Evolutionary conservation across 2,113 vertebrate species (phyloP).

Genomic region (Macrotis lagotis): DNA sequence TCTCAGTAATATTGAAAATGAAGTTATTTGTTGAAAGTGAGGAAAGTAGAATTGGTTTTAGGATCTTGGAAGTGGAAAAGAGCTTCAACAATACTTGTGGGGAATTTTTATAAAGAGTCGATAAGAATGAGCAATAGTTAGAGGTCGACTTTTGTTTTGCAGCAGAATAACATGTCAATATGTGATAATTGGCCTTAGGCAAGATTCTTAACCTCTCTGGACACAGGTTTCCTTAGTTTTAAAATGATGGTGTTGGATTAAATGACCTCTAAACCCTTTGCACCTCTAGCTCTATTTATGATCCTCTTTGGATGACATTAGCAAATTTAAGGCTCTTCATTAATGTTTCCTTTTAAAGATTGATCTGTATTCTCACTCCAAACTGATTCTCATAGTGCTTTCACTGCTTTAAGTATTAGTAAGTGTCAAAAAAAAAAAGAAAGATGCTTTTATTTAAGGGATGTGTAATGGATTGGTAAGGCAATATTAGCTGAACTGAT

Average conservation of each 20-base stretch:
- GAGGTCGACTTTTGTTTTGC: not conserved
- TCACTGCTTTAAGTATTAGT: not conserved
- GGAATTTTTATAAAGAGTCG: not conserved
- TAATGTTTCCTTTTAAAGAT: not conserved
- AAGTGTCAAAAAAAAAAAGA: not conserved
- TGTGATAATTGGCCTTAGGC: not conserved
- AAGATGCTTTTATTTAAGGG: not conserved
- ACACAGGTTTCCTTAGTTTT: not conserved
- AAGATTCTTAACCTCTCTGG: not conserved
- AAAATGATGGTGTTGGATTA: not conserved
- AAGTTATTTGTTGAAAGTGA: too few species aligned
- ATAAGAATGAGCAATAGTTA: not conserved
- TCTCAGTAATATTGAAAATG: too few species aligned
- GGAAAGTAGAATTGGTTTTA: not conserved
- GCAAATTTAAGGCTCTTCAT: not conserved
- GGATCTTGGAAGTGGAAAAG: not conserved
- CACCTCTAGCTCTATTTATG: not conserved
- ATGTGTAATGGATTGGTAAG: not conserved
- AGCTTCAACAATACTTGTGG: not conserved
- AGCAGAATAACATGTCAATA: not conserved
- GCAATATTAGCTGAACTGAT: not conserved
- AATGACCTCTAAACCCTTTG: not conserved
- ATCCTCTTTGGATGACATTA: not conserved
- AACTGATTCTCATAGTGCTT: not conserved
- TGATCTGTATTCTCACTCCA: not conserved